Base-by-base conservation (phyloP, 2,888 invertebrate genomes). In the Lithophane leautieri region DNA sequence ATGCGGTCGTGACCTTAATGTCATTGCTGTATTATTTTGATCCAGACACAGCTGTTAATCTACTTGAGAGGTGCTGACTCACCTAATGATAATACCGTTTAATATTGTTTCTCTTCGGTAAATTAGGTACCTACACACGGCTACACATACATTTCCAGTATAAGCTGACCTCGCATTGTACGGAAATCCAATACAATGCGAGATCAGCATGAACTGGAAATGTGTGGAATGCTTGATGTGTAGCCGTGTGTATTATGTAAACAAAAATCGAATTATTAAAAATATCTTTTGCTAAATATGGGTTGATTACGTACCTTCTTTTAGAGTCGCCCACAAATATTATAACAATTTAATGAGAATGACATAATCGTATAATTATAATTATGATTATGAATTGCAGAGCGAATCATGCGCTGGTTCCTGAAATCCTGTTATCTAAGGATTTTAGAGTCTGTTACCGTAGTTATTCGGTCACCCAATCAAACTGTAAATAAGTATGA, bases 1-100 rank as follows among this genome's bases (percentile, higher is more conserved):
- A 73, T 14, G 70, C 62, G 70, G 60, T 34, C 80, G 11, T 8
- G 84, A 44, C 84, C 80, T 63, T 79, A 79, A 81, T 81, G 50
- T 44, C 58, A 25, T 25, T 9, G 34, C 42, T 63, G 14, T 52
- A 47, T 83, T 54, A n/a, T n/a, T 54, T 61, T 79, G 75, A 75
- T 70, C 16, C n/a, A 61, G 19, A 54, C 28, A 44, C 79, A 70
- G 50, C 84, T 82, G 84, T 40, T 62, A 62, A 69, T 54, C 56
- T 69, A 74, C 52, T 84, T 58, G 7, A 28, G 16, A 54, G 6
- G 22, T 58, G 73, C 28, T 84, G 74, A 84, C 34, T 80, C 81
- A 75, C 40, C 12, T 80, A 54, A 74, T 74, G 68, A 75, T 56
- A 12, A 54, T 56, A 71, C 68, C 74, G 67, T 67, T 65, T 40